Base-by-base conservation (phyloP, 1,140 invertebrate species). In the Chironomus striatipennis region DNA sequence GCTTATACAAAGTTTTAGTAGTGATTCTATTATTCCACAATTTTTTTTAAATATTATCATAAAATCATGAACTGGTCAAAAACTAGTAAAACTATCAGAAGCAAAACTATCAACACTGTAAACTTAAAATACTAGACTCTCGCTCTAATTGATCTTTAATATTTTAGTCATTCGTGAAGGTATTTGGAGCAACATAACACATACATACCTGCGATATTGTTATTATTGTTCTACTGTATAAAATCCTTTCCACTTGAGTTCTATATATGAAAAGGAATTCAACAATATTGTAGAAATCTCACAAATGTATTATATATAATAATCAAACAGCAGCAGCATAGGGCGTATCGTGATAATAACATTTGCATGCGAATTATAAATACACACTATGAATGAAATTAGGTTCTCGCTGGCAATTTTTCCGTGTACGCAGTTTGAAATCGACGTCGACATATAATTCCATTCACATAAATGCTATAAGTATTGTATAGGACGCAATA, bases 301-400 rank as follows among this genome's bases (percentile, higher is more conserved):
- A 17, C 9, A 12, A 57, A 10, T 57, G n/a, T n/a, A 70, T n/a
- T 7, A 70, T 21, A 17, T 70, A 9, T 15, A 17, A 18, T 9
- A 20, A 21, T 20, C n/a, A 70, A 18, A 17, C 65, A 70, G 65
- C n/a, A 12, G 12, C 47, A 57, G 65, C 65, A 70, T 5, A 34
- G 24, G 5, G 24, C 24, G 24, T 21, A 70, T 20, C 65, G 65
- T 21, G 65, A 20, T 70, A 70, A 70, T 70, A 20, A 18, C 18
- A 18, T 70, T 70, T 18, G 65, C 65, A 70, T 70, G 65, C 65
- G 18, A 57, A 57, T 57, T 57, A 70, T 70, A 20, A 70, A 21
- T 70, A 18, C 20, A 18, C 17, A 70, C 65, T 2, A 18, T 70
- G 17, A 18, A 70, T 20, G 17, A 18, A 70, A 20, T 18, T 70